These are phyloP conservation scores for Callosobruchus maculatus DNA, from an alignment of 2,888 invertebrate species.

Conservation along the genomic window DNA sequence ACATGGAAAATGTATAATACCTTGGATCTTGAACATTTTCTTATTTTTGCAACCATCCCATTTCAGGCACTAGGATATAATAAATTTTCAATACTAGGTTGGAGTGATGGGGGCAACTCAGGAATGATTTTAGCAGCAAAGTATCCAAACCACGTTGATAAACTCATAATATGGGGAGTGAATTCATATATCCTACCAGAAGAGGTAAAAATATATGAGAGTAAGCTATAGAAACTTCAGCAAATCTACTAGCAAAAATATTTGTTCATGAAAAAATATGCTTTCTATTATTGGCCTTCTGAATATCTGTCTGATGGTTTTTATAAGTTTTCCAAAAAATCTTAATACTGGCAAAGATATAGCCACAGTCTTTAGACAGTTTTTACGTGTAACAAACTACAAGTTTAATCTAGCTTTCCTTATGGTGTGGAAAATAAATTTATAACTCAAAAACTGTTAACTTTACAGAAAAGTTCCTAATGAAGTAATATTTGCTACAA, in stretches of 20 bases:
- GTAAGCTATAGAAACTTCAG: constrained; percentile 46
- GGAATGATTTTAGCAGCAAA: constrained; percentile 73
- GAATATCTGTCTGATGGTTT: no score
- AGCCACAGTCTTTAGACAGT: no score
- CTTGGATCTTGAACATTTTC: no score
- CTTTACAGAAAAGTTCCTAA: no score
- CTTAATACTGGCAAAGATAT: no score
- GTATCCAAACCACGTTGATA: constrained; percentile 63
- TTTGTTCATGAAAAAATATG: neutral
- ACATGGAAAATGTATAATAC: no score
- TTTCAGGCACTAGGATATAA: constrained; percentile 59
- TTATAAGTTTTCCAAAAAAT: no score
- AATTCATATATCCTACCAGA: constrained; percentile 70
- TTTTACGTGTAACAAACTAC: no score
- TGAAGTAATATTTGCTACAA: no score
- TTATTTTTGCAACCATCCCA: neutral
- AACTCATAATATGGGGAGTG: constrained; percentile 74
- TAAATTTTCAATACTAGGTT: constrained; percentile 76
- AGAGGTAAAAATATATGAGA: constrained; percentile 62
- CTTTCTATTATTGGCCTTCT: neutral
- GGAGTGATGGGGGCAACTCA: constrained; percentile 86
- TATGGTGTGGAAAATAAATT: no score
- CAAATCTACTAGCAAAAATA: neutral
- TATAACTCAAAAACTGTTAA: no score
- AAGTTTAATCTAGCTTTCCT: no score